Evolutionary conservation across 2,113 vertebrate species (phyloP), one percentile per base, ranked within the genome.

Genomic region (Laterallus jamaicensis): DNA sequence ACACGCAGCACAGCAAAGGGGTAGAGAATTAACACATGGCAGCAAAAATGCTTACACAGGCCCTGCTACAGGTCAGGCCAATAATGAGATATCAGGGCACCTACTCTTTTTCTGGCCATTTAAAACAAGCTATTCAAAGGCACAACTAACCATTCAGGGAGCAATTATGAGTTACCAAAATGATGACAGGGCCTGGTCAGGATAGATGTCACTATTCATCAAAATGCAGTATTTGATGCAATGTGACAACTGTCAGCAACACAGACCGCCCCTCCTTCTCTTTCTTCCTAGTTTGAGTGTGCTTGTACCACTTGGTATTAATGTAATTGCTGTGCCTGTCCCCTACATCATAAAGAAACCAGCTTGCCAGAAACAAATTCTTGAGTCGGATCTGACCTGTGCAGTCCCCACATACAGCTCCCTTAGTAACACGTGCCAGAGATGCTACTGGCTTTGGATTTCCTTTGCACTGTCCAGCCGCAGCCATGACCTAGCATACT

Each of bases 161-260:
- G 44, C 6, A 20, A 15, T 37, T 50, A 67, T 0, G 0, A 68
- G 29, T 35, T 6, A 71, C 16, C 11, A 60, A 35, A 77, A 76
- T 1, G 9, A 68, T 16, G 12, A 73, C 25, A 77, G n/a, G 26
- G 20, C 26, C 60, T 47, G 37, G 47, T 32, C 29, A 67, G 24
- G 1, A 0, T 12, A 39, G 63, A 9, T 0, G 1, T 10, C 16
- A 17, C 11, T 55, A 42, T 54, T 37, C 26, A 80, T 0, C 0
- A 71, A 92, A 86, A 74, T 16, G 17, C 10, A 24, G 24, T 18
- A 62, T n/a, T 76, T 20, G 17, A 29, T 24, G 39, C 39, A n/a
- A 87, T 0, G 0, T 35, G 40, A 82, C 50, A 91, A 70, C 22
- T 0, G 0, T 37, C 44, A 75, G 8, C 54, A 50, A 93, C 54